Conservation (phyloP, 2,113 vertebrate genomes). For the Poicephalus gulielmi region DNA sequence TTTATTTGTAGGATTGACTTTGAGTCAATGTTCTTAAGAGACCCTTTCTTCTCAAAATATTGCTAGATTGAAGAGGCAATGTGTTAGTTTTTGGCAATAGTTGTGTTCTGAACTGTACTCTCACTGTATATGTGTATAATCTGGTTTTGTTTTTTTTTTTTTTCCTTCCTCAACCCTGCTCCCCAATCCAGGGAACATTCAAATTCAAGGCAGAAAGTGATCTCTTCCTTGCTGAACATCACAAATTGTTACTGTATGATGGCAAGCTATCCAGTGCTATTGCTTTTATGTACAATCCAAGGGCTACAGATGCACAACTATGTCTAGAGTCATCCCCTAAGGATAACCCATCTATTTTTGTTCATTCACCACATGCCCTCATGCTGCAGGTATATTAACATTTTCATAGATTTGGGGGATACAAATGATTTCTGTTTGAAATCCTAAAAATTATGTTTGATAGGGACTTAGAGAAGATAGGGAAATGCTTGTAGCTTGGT, state of each 20-base stretch:
- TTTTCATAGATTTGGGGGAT: not conserved
- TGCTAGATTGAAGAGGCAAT: not conserved
- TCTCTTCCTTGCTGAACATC: conserved; percentile 93
- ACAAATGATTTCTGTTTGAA: not conserved
- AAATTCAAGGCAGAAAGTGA: conserved; percentile 98
- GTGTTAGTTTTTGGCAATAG: not conserved
- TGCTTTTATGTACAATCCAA: conserved; percentile 94
- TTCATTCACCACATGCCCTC: conserved; percentile 97
- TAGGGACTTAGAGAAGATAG: not conserved
- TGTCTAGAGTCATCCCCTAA: conserved; percentile 97
- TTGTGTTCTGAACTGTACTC: not conserved
- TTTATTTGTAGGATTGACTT: not conserved
- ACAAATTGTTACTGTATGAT: conserved; percentile 92
- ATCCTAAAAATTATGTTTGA: not conserved
- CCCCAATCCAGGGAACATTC: conserved; percentile 85
- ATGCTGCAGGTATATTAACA: conserved; percentile 92
- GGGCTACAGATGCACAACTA: conserved; percentile 96
- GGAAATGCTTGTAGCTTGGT: not conserved
- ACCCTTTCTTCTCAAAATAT: not conserved
- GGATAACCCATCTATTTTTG: conserved; percentile 94
- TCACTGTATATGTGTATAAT: not conserved
- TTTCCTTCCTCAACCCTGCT: not conserved
- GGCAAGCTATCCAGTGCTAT: conserved; percentile 91
- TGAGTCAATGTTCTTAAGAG: not conserved
- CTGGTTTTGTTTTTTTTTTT: not conserved